Evolutionary conservation across 2,888 invertebrate genomes (phyloP).

Genomic region (Cephus sareptanus): DNA sequence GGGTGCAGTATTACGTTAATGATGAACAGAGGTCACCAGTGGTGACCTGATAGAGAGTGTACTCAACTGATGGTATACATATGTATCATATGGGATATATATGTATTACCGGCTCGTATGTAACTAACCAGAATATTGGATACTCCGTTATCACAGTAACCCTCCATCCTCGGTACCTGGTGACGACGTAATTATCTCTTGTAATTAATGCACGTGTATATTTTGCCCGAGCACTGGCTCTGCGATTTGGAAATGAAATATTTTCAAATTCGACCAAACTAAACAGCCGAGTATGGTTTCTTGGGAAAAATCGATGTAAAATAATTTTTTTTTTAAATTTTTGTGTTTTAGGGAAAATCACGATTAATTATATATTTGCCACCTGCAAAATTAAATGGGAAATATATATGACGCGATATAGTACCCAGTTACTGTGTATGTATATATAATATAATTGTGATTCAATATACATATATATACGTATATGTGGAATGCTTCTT

Average conservation of each 20-base stretch:
- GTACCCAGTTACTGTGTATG: too few relatives aligned
- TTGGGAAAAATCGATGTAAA: not conserved
- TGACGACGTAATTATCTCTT: slow-evolving; percentile 47
- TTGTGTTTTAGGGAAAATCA: not conserved
- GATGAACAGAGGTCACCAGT: slow-evolving; percentile 33
- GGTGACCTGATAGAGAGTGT: not conserved
- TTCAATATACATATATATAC: not conserved
- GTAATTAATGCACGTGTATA: slow-evolving; percentile 47
- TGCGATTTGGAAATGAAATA: not conserved
- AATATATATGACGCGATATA: too few relatives aligned
- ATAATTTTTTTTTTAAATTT: not conserved
- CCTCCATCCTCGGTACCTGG: slow-evolving; percentile 38
- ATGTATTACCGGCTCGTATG: slow-evolving; percentile 14
- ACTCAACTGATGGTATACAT: not conserved
- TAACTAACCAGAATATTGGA: slow-evolving; percentile 46
- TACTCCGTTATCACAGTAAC: slow-evolving; percentile 45
- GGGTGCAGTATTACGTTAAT: slow-evolving; percentile 36
- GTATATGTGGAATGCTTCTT: too few relatives aligned
- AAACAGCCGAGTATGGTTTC: not conserved
- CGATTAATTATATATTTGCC: too few relatives aligned
- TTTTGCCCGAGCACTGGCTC: slow-evolving; percentile 26
- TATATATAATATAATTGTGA: not conserved
- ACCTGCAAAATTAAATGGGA: too few relatives aligned
- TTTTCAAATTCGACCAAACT: not conserved
- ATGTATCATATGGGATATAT: not conserved